Conservation (phyloP, 1,140 invertebrate species). For the Proctacanthus coquilletti region DNA sequence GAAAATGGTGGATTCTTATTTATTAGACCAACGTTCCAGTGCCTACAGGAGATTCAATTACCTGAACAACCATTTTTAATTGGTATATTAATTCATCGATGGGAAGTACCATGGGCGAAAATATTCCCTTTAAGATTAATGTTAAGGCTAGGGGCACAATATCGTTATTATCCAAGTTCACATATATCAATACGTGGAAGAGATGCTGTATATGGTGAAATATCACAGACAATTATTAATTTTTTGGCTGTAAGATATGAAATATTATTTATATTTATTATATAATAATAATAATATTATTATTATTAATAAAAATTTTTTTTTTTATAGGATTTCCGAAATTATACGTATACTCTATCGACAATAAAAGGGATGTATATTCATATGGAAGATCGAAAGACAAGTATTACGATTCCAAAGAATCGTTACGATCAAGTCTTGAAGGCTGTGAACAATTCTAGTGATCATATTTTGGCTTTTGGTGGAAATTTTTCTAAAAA, state of each 20-base stretch:
- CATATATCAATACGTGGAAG: constrained; percentile 64
- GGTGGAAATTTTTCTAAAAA: constrained; percentile 63
- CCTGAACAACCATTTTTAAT: constrained; percentile 65
- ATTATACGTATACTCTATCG: constrained; percentile 70
- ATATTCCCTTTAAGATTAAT: constrained; percentile 45
- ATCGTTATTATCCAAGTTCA: constrained; percentile 76
- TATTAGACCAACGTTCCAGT: constrained; percentile 68
- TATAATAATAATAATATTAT: background rate
- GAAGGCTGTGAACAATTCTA: constrained; percentile 60
- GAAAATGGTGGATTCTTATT: constrained; percentile 77
- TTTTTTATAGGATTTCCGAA: constrained; percentile 52
- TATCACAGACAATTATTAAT: constrained; percentile 84
- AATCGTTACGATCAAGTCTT: constrained; percentile 73
- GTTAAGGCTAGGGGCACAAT: constrained; percentile 69
- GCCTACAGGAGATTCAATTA: constrained; percentile 57
- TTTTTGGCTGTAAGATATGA: constrained; percentile 47
- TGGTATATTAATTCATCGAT: constrained; percentile 69
- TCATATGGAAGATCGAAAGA: constrained; percentile 73
- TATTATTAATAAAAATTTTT: constrained; percentile 2
- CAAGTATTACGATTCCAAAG: constrained; percentile 59
- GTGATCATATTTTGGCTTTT: constrained; percentile 73
- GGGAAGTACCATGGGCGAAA: constrained; percentile 78
- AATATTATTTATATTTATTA: constrained; percentile 30
- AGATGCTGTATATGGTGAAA: constrained; percentile 72
- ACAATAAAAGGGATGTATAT: constrained; percentile 62